phyloP scores from a whole-genome alignment of 2,888 invertebrate species.

The Acrobasis consociella region DNA sequence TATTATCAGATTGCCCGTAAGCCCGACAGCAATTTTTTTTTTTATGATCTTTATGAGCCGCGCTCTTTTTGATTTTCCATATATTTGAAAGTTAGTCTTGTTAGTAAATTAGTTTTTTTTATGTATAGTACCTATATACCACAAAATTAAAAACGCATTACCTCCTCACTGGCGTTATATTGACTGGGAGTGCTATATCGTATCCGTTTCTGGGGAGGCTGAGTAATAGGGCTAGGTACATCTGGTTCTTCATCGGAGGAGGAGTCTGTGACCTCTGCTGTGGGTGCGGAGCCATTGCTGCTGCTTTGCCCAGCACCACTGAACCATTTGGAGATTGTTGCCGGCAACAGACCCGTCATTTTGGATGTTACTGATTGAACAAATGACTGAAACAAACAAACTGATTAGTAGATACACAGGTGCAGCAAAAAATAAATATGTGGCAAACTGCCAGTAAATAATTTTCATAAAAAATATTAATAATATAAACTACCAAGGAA shows the following conservation, averaged over 20 bases:
- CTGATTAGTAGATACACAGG: too few relatives aligned
- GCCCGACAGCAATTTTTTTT: too few relatives aligned
- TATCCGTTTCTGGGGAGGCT: conserved; percentile 76
- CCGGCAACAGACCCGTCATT: conserved; percentile 85
- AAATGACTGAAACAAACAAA: conserved; percentile 81
- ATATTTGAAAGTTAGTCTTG: too few relatives aligned
- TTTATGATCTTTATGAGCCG: too few relatives aligned
- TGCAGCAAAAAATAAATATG: too few relatives aligned
- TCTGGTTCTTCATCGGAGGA: conserved; percentile 59
- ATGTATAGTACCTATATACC: too few relatives aligned
- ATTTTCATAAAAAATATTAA: too few relatives aligned
- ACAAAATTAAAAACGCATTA: too few relatives aligned
- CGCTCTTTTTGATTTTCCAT: too few relatives aligned
- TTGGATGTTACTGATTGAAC: conserved; percentile 86
- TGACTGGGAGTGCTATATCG: conserved; percentile 34
- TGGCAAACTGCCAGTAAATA: not conserved
- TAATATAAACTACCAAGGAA: too few relatives aligned
- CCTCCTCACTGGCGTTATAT: conserved; percentile 5
- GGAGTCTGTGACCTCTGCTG: conserved; percentile 63
- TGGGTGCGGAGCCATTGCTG: conserved; percentile 65
- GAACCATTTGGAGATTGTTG: conserved; percentile 83
- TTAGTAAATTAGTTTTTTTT: too few relatives aligned
- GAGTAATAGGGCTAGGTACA: conserved; percentile 32
- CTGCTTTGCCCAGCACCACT: conserved; percentile 55
- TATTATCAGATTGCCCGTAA: too few relatives aligned